A percentile compares a stretch with the other conserved stretches of the same genome.
Conservation (phyloP, 2,888 invertebrate species). For the Tenthredo amoena region DNA sequence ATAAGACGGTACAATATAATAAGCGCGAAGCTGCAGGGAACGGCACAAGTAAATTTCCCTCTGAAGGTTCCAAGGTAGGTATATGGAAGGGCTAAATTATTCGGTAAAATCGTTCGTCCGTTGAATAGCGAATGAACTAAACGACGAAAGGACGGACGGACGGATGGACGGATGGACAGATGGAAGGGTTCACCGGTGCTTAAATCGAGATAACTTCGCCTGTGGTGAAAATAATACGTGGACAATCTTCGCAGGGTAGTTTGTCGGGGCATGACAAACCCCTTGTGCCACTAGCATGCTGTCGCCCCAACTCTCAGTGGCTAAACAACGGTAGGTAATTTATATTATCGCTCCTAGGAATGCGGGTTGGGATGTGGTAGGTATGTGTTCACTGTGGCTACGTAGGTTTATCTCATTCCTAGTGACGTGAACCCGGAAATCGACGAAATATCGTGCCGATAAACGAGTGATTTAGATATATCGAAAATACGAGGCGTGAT, state of each 20-base stretch:
- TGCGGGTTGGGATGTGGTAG: background rate
- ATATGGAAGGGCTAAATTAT: background rate
- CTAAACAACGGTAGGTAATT: conserved; percentile 33
- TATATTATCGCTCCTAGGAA: conserved; percentile 19
- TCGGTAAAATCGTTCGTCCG: background rate
- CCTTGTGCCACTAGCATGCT: background rate
- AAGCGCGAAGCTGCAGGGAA: background rate
- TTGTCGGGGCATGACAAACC: conserved; percentile 10
- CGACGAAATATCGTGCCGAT: background rate
- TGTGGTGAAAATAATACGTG: conserved; percentile 33
- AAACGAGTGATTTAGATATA: conserved; percentile 19
- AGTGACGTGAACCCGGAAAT: background rate
- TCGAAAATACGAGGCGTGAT: background rate
- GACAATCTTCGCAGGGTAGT: background rate
- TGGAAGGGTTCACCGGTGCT: background rate
- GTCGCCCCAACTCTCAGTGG: conserved; percentile 17
- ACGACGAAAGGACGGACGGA: background rate
- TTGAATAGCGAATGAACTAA: background rate
- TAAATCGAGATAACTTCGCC: conserved; percentile 27
- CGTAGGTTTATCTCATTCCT: background rate
- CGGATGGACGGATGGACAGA: background rate
- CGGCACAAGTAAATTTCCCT: background rate
- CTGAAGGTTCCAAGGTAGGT: background rate
- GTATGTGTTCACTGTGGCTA: background rate
- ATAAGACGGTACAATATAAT: background rate